Evolutionary conservation across 2,888 invertebrate species (phyloP), one percentile per base, ranked within the genome.

Genomic region (Leucozona laternaria): DNA sequence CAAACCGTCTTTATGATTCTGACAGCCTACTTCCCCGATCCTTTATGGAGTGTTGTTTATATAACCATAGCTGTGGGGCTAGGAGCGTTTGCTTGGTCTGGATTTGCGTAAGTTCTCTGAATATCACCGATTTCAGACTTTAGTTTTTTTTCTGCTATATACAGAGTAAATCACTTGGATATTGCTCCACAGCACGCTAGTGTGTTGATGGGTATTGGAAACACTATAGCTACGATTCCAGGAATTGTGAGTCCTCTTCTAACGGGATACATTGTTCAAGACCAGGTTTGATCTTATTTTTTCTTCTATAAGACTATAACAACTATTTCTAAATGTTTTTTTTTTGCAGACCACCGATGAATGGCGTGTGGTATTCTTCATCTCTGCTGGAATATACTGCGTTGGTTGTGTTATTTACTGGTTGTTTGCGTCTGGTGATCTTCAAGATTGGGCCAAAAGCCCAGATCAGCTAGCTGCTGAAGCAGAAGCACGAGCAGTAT

Each of bases 41-140:
- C 96, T 17, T 93, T 94, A 0, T 95, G 95, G 48, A 95, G 96
- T 53, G 94, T 97, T n/a, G 93, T 95, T n/a, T 97, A 95, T 91
- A 94, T 98, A 40, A 97, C 97, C 0, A 94, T 97, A 62, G 97
- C 98, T 0, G 97, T 98, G 0, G 98, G 98, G 0, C 93, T 98
- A 1, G 98, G 98, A 0, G 97, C 98, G 0, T 97, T 98, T 91
- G 97, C 98, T 0, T 98, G 98, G 97, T 96, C 97, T 7, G 98
- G 98, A 53, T 97, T 97, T 91, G 96, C 96, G 96, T 97, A 93
- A 93, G 91, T 90, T 13, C 22, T 11, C 7, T 40, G 28, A n/a
- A 4, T 22, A 20, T 11, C 1, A n/a, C 11, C 28, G 6, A 22
- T 2, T n/a, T 40, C 25, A 10, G 43, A 53, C 15, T 17, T 31